phyloP scores from a whole-genome alignment of 1,140 invertebrate genomes.

The Eulimnadia texana region DNA sequence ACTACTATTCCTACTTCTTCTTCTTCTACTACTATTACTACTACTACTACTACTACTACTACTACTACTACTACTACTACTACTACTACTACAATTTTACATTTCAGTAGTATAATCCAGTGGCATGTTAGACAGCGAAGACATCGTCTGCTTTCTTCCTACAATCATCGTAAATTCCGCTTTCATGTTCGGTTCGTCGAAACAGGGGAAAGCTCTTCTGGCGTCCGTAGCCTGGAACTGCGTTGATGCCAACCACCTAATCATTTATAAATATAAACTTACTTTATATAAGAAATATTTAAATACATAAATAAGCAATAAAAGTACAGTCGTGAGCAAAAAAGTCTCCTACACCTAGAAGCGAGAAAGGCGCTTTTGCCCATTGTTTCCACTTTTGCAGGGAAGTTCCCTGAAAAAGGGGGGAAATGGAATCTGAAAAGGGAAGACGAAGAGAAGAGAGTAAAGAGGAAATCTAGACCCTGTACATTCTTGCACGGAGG shows the following conservation, averaged over 20 bases:
- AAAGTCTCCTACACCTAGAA: too few relatives aligned
- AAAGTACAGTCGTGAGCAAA: too few relatives aligned
- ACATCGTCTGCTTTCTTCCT: slow-evolving; percentile 39
- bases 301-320: too few relatives aligned
- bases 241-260: slow-evolving; percentile 25
- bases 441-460: too few relatives aligned
- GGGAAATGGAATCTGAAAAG: too few relatives aligned
- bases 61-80: neutral
- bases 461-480: too few relatives aligned
- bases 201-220: slow-evolving; percentile 73
- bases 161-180: slow-evolving; percentile 37
- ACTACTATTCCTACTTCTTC: neutral
- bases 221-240: slow-evolving; percentile 47
- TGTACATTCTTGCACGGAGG: too few relatives aligned
- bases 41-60: neutral
- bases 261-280: slow-evolving; percentile 62
- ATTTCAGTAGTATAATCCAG: slow-evolving; percentile 29
- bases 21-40: neutral
- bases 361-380: too few relatives aligned
- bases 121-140: slow-evolving; percentile 71
- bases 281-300: slow-evolving; percentile 27
- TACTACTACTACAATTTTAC: slow-evolving; percentile 26
- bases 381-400: too few relatives aligned
- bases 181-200: slow-evolving; percentile 79
- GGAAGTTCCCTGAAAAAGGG: too few relatives aligned